Conservation (phyloP, 1,140 invertebrate genomes). For the Antheraea pernyi region DNA sequence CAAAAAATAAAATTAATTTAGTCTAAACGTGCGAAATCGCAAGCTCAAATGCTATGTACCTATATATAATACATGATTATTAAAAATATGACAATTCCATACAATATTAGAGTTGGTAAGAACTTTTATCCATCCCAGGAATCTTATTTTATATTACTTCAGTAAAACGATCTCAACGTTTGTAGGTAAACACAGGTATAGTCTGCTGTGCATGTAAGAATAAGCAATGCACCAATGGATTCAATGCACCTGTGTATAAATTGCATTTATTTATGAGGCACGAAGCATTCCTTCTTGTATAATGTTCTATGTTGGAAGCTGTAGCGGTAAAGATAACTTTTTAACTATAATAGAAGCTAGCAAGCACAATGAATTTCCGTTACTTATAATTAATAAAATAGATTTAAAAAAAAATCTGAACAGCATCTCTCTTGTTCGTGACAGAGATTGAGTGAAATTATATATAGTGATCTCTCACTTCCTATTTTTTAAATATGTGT, state of each 20-base stretch:
- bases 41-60: too few relatives aligned
- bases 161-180: background rate
- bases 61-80: too few relatives aligned
- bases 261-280: constrained; percentile 54
- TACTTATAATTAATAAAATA: too few relatives aligned
- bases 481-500: too few relatives aligned
- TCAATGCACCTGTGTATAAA: constrained; percentile 60
- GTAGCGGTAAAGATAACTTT: constrained; percentile 14
- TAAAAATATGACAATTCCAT: background rate
- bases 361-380: too few relatives aligned
- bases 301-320: constrained; percentile 15
- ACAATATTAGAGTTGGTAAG: background rate
- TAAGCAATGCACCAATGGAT: constrained; percentile 46
- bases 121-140: background rate
- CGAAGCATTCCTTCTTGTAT: constrained; percentile 33
- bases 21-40: too few relatives aligned
- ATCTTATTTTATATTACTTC: background rate
- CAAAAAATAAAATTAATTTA: too few relatives aligned
- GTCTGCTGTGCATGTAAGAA: constrained; percentile 21
- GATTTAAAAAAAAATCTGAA: too few relatives aligned
- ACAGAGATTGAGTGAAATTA: too few relatives aligned
- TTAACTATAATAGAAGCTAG: background rate
- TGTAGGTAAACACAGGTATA: background rate
- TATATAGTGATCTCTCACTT: too few relatives aligned
- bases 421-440: too few relatives aligned